Percentiles rank a stretch among this genome's conserved stretches.
Evolutionary conservation across 2,113 vertebrate species (phyloP).

Genomic region (Zapornia atra): DNA sequence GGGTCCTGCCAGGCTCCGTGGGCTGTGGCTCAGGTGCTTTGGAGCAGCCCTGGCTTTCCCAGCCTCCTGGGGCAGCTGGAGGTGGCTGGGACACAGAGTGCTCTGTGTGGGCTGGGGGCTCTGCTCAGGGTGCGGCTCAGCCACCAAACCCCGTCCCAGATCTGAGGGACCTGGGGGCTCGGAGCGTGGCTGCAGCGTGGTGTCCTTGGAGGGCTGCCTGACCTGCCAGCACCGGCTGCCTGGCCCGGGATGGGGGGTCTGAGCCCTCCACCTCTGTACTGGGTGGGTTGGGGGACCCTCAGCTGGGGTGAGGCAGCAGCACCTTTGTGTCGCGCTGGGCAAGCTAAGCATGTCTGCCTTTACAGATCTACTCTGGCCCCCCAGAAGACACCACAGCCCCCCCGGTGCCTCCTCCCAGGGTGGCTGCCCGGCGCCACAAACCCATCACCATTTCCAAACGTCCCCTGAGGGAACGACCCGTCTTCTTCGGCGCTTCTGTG

Average conservation of each 20-base stretch:
- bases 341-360: not conserved
- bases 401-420: slow-evolving; percentile 89
- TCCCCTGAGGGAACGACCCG: slow-evolving; percentile 80
- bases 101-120: not conserved
- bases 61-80: not conserved
- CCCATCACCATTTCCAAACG: slow-evolving; percentile 98
- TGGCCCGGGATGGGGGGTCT: no score
- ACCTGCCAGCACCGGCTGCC: not conserved
- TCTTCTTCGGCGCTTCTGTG: slow-evolving; percentile 76
- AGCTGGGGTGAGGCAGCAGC: not conserved
- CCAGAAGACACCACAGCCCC: slow-evolving; percentile 87
- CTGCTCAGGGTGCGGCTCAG: not conserved
- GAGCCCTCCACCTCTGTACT: no score
- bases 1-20: not conserved
- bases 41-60: not conserved
- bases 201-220: not conserved
- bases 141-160: not conserved
- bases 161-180: not conserved
- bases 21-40: not conserved
- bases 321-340: accelerated
- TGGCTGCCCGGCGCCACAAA: slow-evolving; percentile 88
- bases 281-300: accelerated
- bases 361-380: slow-evolving; percentile 88
- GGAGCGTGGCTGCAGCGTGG: not conserved
- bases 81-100: accelerated